Conservation (phyloP, 2,888 invertebrate genomes). For the Ennomos quercinarius region DNA sequence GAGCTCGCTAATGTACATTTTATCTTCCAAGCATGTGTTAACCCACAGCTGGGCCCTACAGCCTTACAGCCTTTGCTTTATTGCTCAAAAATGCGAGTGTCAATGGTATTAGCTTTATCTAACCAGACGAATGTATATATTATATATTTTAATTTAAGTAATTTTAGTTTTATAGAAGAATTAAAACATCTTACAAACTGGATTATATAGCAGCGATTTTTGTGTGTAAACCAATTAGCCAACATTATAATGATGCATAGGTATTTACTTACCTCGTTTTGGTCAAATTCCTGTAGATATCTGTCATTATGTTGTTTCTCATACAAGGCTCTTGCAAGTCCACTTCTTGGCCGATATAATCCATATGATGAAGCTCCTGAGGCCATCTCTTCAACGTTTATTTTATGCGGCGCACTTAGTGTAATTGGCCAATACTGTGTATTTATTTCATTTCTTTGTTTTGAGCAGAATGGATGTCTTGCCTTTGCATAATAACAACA, state of each 20-base stretch:
- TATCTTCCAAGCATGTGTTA: too few relatives aligned
- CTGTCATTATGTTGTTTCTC: conserved; percentile 90
- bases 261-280: conserved; percentile 85
- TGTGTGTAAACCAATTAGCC: too few relatives aligned
- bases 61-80: too few relatives aligned
- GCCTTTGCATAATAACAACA: conserved; percentile 67
- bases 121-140: background rate
- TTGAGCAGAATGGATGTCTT: conserved; percentile 55
- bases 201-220: too few relatives aligned
- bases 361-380: conserved; percentile 66
- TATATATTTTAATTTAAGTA: background rate
- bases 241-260: background rate
- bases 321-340: conserved; percentile 89
- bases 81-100: too few relatives aligned
- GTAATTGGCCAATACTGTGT: conserved; percentile 38
- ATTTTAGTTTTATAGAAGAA: too few relatives aligned
- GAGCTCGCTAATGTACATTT: too few relatives aligned
- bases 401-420: conserved; percentile 40
- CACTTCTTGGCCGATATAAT: conserved; percentile 88
- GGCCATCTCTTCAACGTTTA: conserved; percentile 59
- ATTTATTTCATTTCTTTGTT: conserved; percentile 49
- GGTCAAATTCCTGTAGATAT: conserved; percentile 88
- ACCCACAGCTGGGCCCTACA: too few relatives aligned
- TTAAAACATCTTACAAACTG: too few relatives aligned
- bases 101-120: too few relatives aligned